Evolutionary conservation across 30 jellyfish, hydroid and myxozoan genomes (phyloP), one percentile per base, ranked within the genome.

Genomic region (Cassiopea andromeda): DNA sequence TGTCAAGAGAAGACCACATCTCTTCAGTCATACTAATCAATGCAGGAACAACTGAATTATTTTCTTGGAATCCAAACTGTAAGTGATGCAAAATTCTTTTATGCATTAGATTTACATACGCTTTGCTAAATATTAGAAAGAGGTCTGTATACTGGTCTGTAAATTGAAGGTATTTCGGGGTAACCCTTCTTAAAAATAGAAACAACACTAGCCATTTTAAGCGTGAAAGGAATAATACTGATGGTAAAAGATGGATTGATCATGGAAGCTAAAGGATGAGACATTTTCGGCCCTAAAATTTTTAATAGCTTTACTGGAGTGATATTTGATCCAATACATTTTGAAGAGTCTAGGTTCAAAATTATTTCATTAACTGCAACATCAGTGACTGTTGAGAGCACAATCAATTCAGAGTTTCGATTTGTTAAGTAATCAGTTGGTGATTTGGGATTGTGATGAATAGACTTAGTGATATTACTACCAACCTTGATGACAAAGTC

Each of bases 41-140:
- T 17, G 97, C 97, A 89, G 81, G 93, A 49, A 50, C 85, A 64
- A 85, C 82, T 19, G 76, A 81, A 77, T 90, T 89, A 49, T 90
- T 75, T 44, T 90, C 87, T 85, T 78, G 91, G 76, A 90, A 82
- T 44, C 94, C 91, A 90, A 90, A 83, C 84, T 90, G 94, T 60
- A 74, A 38, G 15, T 81, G 84, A 69, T 80, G 83, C 16, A 90
- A 12, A 54, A 80, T 61, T 48, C 97, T 87, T 81, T 75, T 74
- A 73, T 74, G 75, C 89, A 82, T 81, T 46, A 89, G 59, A 75
- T 77, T 83, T 70, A 83, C 97, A 90, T 61, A 90, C 3, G 75
- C 57, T 76, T 90, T 90, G 83, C 91, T 90, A 48, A 83, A 80
- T 64, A 69, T 85, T 12, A 94, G 89, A n/a, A 84, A 71, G 17